These are phyloP conservation scores for Sminthurides aquaticus DNA, from an alignment of 2,888 invertebrate species.

Conservation along the genomic window DNA sequence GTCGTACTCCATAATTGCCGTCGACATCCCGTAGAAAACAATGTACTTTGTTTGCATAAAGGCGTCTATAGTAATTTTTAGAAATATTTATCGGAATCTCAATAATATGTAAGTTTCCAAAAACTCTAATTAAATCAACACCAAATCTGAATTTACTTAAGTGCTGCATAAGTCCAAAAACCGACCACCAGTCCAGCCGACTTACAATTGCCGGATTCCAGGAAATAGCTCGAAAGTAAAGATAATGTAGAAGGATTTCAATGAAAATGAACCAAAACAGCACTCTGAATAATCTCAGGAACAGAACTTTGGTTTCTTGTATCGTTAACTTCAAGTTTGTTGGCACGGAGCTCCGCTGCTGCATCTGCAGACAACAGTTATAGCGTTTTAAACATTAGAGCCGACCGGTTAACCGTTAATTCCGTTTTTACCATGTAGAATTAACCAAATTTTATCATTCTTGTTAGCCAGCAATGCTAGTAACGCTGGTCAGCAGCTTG, in stretches of 20 bases:
- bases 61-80: constrained; percentile 45
- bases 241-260: constrained; percentile 66
- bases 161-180: constrained; percentile 77
- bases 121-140: neutral
- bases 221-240: constrained; percentile 72
- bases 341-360: no score
- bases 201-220: constrained; percentile 58
- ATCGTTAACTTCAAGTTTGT: neutral
- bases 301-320: neutral
- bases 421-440: constrained; percentile 15
- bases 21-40: constrained; percentile 74
- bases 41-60: constrained; percentile 89
- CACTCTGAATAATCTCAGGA: constrained; percentile 49
- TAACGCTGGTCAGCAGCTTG: no score
- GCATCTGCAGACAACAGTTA: no score
- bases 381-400: no score
- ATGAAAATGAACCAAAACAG: constrained; percentile 62
- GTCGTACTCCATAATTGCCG: constrained; percentile 61
- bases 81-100: neutral
- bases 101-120: neutral
- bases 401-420: no score
- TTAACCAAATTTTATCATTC: no score
- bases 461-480: no score
- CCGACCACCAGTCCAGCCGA: constrained; percentile 60
- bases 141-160: constrained; percentile 62